These are phyloP conservation scores for Conus canariensis DNA, from an alignment of 2,888 invertebrate genomes.

Conservation along the genomic window DNA sequence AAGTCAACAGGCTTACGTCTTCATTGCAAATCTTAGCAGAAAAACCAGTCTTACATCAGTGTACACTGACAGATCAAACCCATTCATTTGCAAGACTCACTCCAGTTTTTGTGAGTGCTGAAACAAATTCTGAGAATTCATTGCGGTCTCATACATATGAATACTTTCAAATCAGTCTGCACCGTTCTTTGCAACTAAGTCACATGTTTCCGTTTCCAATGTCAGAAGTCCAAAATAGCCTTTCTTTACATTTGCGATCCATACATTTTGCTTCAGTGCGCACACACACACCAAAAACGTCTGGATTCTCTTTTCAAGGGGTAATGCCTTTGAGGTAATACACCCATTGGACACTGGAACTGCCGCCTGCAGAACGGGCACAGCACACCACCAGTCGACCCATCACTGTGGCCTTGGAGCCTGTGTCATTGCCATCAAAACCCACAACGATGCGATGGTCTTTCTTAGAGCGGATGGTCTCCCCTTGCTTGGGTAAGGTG, in stretches of 20 bases:
- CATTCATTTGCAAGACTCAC: background rate
- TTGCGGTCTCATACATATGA: background rate
- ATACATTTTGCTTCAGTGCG: too few relatives aligned
- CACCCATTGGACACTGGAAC: slow-evolving; percentile 78
- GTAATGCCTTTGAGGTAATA: slow-evolving; percentile 78
- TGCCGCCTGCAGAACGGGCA: slow-evolving; percentile 75
- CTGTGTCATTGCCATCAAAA: slow-evolving; percentile 77
- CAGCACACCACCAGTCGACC: slow-evolving; percentile 78
- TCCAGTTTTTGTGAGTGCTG: background rate
- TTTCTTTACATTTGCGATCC: too few relatives aligned
- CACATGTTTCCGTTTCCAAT: background rate
- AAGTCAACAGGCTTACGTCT: background rate
- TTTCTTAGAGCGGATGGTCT: slow-evolving; percentile 78
- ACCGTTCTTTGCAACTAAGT: background rate
- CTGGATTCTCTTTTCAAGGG: slow-evolving; percentile 44
- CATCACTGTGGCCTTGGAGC: slow-evolving; percentile 77
- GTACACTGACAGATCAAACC: background rate
- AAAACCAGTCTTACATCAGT: background rate
- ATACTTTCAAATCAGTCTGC: background rate
- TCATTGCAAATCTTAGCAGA: background rate
- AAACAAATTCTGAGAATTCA: background rate
- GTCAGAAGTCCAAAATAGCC: background rate
- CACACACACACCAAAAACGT: background rate
- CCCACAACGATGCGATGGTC: slow-evolving; percentile 78
- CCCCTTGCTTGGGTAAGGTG: slow-evolving; percentile 76